Percentiles rank a stretch among this genome's conserved stretches.
Evolutionary conservation across 2,797 vertebrate genomes (phyloP).

Genomic region (Thaleichthys pacificus): DNA sequence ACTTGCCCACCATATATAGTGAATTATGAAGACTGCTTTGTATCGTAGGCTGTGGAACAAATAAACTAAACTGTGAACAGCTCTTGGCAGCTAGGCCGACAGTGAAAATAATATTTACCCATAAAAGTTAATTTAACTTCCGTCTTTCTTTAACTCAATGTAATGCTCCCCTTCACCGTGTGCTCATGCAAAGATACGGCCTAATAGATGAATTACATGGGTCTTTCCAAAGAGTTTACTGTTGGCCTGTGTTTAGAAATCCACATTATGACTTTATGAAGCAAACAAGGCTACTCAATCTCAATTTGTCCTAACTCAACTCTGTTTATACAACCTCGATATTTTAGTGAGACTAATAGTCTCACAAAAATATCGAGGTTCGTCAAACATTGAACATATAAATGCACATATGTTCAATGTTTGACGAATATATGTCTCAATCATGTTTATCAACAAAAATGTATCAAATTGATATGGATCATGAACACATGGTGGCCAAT

Average conservation of each 20-base stretch:
- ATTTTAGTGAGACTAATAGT: not conserved
- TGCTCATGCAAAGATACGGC: not conserved
- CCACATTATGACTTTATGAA: too few relatives aligned
- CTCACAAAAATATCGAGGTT: too few relatives aligned
- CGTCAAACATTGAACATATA: too few relatives aligned
- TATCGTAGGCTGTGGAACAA: conserved; percentile 32
- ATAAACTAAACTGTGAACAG: conserved; percentile 38
- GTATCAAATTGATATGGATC: not conserved
- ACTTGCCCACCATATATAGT: conserved; percentile 3
- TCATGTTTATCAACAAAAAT: not conserved
- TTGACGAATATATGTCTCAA: not conserved
- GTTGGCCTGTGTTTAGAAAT: not conserved
- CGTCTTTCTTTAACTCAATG: conserved; percentile 16
- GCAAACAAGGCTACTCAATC: not conserved
- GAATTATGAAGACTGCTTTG: conserved; percentile 40
- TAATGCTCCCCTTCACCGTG: conserved; percentile 12
- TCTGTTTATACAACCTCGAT: not conserved
- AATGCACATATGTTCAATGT: not conserved
- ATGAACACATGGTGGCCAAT: not conserved
- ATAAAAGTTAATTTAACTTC: conserved; percentile 17
- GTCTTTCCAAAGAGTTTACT: conserved; percentile 3
- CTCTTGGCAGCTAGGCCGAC: conserved; percentile 38
- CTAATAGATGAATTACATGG: conserved; percentile 15
- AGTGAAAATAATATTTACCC: conserved; percentile 28
- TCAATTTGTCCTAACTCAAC: too few relatives aligned